Conservation (phyloP, 2,888 invertebrate species). For the Oasisia sp. region DNA sequence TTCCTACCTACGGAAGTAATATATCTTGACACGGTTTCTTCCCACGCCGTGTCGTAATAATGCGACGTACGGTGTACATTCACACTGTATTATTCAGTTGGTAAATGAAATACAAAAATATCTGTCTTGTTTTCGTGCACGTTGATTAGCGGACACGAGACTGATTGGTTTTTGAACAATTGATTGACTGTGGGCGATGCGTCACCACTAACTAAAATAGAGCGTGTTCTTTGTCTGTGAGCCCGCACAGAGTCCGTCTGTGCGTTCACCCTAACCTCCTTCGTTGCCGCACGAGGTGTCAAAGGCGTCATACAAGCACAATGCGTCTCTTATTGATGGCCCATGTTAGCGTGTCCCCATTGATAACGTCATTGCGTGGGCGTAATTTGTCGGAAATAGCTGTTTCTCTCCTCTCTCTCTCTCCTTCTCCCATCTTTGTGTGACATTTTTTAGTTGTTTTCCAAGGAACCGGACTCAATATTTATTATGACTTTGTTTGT, state of each 20-base stretch:
- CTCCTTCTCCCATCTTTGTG: no score
- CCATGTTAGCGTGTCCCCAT: background rate
- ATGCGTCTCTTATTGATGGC: background rate
- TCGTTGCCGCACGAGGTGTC: background rate
- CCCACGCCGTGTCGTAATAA: no score
- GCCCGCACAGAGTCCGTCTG: background rate
- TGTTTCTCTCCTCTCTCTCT: background rate
- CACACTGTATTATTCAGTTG: background rate
- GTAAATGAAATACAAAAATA: no score
- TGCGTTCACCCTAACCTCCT: background rate
- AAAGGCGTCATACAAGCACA: background rate
- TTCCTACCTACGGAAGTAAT: no score
- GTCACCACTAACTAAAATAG: background rate
- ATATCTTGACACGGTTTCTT: no score
- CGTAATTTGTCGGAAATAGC: background rate
- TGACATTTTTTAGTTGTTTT: background rate
- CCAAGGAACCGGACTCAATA: no score
- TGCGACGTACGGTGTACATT: no score
- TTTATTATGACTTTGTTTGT: no score
- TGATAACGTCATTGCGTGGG: background rate
- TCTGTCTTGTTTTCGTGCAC: background rate
- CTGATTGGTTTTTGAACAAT: background rate
- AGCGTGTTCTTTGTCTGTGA: background rate
- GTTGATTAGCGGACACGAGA: background rate
- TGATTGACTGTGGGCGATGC: background rate